phyloP scores from a whole-genome alignment of 92 coral and sea anemone species.

The Zoanthus sansibaricus region DNA sequence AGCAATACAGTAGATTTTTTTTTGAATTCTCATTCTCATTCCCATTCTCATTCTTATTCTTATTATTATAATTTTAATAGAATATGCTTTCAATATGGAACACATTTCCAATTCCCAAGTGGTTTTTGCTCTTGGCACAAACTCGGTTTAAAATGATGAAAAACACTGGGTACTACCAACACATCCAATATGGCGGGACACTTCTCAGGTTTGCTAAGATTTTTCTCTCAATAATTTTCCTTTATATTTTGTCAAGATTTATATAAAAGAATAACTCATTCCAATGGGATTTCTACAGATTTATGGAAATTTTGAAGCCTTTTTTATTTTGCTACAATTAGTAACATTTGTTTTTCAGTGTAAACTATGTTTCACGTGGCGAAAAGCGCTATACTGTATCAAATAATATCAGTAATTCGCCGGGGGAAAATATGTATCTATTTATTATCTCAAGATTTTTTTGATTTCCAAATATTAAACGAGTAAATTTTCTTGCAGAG shows the following conservation, averaged over 20 bases:
- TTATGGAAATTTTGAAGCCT: neutral
- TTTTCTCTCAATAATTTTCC: neutral
- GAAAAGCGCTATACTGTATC: no score
- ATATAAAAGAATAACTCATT: neutral
- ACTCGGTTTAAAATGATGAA: conserved; percentile 6
- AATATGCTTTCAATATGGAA: no score
- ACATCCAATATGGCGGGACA: conserved; percentile 97
- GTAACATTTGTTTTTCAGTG: no score
- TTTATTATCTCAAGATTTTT: neutral
- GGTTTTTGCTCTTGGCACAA: conserved; percentile 11
- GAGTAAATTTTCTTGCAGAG: conserved; percentile 56
- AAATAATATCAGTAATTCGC: neutral
- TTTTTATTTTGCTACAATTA: no score
- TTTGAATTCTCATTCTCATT: no score
- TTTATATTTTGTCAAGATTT: neutral
- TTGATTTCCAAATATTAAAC: neutral
- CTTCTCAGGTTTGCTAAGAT: conserved; percentile 81
- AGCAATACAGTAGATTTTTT: no score
- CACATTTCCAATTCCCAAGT: no score
- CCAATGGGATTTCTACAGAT: neutral
- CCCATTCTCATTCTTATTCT: no score
- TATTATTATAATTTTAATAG: no score
- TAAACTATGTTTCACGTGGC: neutral
- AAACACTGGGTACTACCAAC: conserved; percentile 27
- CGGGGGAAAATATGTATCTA: neutral